A percentile compares a stretch with the other conserved stretches of the same genome.
Evolutionary conservation across 2,888 invertebrate species (phyloP).

Genomic region (Eristalis intricaria): DNA sequence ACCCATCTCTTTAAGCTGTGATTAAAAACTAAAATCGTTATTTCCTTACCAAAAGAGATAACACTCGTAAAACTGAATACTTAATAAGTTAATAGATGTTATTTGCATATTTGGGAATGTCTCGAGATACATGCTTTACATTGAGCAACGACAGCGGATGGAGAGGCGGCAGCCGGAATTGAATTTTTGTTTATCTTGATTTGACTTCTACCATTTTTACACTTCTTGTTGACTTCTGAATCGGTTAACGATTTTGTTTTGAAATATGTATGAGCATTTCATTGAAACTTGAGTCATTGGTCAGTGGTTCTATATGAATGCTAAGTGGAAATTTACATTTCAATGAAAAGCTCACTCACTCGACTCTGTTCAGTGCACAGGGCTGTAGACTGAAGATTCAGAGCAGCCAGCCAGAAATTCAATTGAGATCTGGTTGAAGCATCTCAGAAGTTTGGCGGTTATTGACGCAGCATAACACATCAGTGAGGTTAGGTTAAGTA

Average conservation of each 20-base stretch:
- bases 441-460: too few species aligned
- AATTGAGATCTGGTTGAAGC: too few species aligned
- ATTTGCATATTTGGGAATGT: constrained; percentile 33
- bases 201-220: background rate
- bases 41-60: background rate
- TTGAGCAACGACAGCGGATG: background rate
- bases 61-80: constrained; percentile 3
- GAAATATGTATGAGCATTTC: background rate
- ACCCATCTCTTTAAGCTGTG: background rate
- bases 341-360: background rate
- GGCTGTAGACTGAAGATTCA: too few species aligned
- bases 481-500: too few species aligned
- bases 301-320: background rate
- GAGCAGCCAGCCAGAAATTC: too few species aligned
- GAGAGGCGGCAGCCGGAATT: background rate
- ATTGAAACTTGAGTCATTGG: background rate
- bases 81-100: constrained; percentile 26
- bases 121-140: constrained; percentile 1
- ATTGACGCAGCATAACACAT: too few species aligned
- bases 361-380: background rate
- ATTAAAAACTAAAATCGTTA: constrained; percentile 8
- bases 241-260: background rate
- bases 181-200: background rate
- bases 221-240: background rate
- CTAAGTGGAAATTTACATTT: background rate